Evolutionary conservation across 1,140 invertebrate genomes (phyloP), one percentile per base, ranked within the genome.

Genomic region (Holotrichia oblita): DNA sequence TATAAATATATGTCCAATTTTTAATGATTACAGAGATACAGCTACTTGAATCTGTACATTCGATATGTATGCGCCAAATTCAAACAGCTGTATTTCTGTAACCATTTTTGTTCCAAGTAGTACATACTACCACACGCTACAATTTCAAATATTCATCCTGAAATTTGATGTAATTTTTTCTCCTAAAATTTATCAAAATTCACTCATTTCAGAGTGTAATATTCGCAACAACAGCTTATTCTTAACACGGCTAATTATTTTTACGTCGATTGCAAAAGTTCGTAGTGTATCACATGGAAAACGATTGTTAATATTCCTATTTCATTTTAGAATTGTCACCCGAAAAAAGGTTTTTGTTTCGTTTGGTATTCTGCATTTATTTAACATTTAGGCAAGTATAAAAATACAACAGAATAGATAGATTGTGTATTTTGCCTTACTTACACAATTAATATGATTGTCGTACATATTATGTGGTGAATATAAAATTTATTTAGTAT

Each of bases 371-470:
- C n/a, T n/a, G 27, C 27, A 34, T 55, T n/a, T n/a, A 17, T 6
- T 14, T 55, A 55, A 55, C 12, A 17, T 55, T 55, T 55, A 55
- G 14, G 48, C n/a, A 55, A 55, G 61, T 69, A 69, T 8, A 69
- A 69, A 69, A 69, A 69, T 69, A 69, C 61, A 69, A 69, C 61
- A 69, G 61, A 69, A 69, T 69, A 22, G 22, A 69, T 34, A 1
- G 61, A 69, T 69, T 69, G 61, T 69, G 61, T 69, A 2, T 55
- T 55, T 69, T 69, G 17, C 24, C 61, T 17, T 69, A 69, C 22
- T 69, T 69, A 69, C 61, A 69, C 61, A 34, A 22, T 69, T 34
- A 69, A 69, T 69, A 22, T 69, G 61, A 69, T 69, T 69, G 61
- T 69, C 61, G 27, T 34, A 69, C 20, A 69, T 69, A 69, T 69